Conservation (phyloP, 2,888 invertebrate genomes). For the Drosophila atripex region DNA sequence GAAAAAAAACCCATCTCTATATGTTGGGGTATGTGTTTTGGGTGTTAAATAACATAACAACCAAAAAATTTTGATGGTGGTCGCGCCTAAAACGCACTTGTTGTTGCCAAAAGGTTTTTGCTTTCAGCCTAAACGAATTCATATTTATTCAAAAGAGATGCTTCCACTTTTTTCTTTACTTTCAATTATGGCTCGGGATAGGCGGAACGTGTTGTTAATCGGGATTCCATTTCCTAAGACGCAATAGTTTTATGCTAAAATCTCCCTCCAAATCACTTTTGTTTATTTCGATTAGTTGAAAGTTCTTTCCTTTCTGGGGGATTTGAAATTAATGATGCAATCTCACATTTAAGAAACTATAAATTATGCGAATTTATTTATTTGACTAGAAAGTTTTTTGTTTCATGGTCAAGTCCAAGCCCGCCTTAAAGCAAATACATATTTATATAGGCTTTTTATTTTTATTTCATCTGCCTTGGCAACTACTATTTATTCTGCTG, state of each 20-base stretch:
- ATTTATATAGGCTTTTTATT: conserved; percentile 3
- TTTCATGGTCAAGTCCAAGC: conserved; percentile 5
- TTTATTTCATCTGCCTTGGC: not conserved
- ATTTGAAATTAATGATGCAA: conserved; percentile 20
- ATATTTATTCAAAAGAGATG: conserved; percentile 47
- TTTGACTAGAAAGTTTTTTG: conserved; percentile 15
- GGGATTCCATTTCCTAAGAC: conserved; percentile 43
- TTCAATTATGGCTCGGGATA: conserved; percentile 61
- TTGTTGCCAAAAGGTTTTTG: conserved; percentile 37
- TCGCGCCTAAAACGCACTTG: conserved; percentile 68
- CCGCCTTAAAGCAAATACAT: not conserved
- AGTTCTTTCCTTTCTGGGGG: conserved; percentile 23
- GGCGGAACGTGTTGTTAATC: conserved; percentile 53
- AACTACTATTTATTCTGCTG: not conserved
- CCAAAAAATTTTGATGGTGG: conserved; percentile 29
- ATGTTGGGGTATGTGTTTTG: conserved; percentile 29
- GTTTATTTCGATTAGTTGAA: conserved; percentile 36
- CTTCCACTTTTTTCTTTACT: conserved; percentile 47
- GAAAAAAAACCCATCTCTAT: not conserved
- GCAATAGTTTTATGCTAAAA: conserved; percentile 66
- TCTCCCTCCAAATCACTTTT: conserved; percentile 43
- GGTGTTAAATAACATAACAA: conserved; percentile 66
- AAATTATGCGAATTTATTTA: conserved; percentile 3
- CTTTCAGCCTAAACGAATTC: conserved; percentile 48
- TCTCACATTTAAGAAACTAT: conserved; percentile 5